phyloP scores from a whole-genome alignment of 2,113 vertebrate species.

The Salvelinus fontinalis region DNA sequence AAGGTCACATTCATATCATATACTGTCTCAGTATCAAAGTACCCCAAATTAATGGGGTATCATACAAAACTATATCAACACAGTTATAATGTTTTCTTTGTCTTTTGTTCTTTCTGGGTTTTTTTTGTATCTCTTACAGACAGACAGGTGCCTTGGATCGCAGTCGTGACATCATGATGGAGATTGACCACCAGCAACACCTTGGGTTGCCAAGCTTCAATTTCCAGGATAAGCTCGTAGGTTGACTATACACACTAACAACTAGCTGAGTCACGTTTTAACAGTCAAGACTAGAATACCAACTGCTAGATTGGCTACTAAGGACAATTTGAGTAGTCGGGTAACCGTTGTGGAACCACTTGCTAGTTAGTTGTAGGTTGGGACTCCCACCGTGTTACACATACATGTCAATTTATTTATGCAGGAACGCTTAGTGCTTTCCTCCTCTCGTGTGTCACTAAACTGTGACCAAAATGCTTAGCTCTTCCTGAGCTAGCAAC shows the following conservation, averaged over 20 bases:
- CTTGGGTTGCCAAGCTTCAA: constrained; percentile 31
- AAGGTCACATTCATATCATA: constrained; percentile 63
- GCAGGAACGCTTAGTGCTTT: background rate
- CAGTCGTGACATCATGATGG: constrained; percentile 72
- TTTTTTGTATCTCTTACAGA: constrained; percentile 34
- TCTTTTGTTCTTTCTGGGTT: too few species aligned
- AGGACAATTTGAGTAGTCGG: too few species aligned
- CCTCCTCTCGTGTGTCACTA: background rate
- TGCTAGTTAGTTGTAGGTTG: too few species aligned
- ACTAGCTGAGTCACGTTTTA: too few species aligned
- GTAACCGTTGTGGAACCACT: too few species aligned
- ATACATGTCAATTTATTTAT: background rate
- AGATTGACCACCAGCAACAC: constrained; percentile 58
- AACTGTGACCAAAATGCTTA: background rate
- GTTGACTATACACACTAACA: background rate
- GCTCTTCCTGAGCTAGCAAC: background rate
- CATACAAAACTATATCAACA: too few species aligned
- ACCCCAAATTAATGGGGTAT: too few species aligned
- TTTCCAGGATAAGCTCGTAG: constrained; percentile 49
- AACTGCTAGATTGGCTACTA: too few species aligned
- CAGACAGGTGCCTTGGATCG: constrained; percentile 67
- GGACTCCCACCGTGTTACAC: too few species aligned
- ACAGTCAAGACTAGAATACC: too few species aligned
- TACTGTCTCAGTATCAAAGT: background rate
- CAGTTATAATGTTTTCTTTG: background rate